Evolutionary conservation across 2,888 invertebrate species (phyloP), one percentile per base, ranked within the genome.

Genomic region (Nineta flava): DNA sequence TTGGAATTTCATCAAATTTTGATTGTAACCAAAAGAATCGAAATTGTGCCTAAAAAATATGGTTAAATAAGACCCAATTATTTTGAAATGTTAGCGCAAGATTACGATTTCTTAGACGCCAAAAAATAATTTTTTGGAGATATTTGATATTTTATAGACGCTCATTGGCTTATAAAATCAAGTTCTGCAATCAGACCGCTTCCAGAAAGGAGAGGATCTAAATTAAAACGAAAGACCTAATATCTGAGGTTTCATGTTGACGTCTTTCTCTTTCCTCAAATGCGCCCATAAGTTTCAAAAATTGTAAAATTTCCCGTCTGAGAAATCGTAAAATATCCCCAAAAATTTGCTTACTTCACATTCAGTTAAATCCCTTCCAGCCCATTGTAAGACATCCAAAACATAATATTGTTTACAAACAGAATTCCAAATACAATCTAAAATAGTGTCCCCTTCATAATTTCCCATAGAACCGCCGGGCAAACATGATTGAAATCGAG

Each of bases 311-410:
- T 6, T n/a, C 15, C 42, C 2, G 7, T 13, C n/a, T 42, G 16
- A 13, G 13, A 21, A 5, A 2, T 42, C 4, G 16, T 7, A 10
- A 10, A 13, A 15, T 5, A 38, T 42, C 15, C 15, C 4, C 7
- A 46, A 32, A n/a, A 49, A 47, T 52, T 50, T 50, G 55, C 65
- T 71, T 71, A 87, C 88, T 66, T 88, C 85, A 64, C 81, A 81
- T 60, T 85, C 77, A 47, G 79, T 70, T 60, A 87, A 73, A 5
- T 79, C 73, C 58, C 80, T 77, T 53, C 73, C 75, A 59, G 81
- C 82, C 92, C 91, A 93, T 31, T 78, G 80, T 55, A 93, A 66
- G 2, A 91, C 71, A 65, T 97, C 96, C 49, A 96, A 65, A 1
- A 91, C 74, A 66, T 81, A 91, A 65, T 83, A 80, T 3, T 73